These are phyloP conservation scores for Selene dorsalis DNA, from an alignment of 2,797 vertebrate species.

Conservation along the genomic window DNA sequence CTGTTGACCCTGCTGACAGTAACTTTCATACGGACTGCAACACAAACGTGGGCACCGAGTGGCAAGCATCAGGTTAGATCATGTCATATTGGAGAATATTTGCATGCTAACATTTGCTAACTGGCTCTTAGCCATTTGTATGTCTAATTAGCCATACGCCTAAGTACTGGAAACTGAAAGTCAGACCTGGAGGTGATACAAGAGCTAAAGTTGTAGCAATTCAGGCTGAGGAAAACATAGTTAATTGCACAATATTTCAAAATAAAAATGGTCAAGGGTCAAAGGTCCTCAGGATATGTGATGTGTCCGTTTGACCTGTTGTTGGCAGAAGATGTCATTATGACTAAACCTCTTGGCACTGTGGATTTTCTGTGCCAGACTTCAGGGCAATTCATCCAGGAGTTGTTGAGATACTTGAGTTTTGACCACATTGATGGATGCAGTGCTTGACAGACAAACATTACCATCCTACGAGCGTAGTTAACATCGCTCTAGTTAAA, in stretches of 20 bases:
- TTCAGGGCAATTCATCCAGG: not conserved
- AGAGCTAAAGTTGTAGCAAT: not conserved
- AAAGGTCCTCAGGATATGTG: not conserved
- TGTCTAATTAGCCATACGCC: not conserved
- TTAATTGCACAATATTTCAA: not conserved
- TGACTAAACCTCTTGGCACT: not conserved
- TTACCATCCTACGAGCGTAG: not conserved
- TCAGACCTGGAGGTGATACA: not conserved
- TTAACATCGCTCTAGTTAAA: not conserved
- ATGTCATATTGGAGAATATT: no score
- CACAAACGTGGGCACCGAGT: not conserved
- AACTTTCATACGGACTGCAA: not conserved
- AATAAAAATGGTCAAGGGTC: not conserved
- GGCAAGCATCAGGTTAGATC: not conserved
- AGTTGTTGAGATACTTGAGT: not conserved
- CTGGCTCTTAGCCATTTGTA: not conserved
- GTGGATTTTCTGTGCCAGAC: not conserved
- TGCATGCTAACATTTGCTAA: not conserved
- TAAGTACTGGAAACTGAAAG: not conserved
- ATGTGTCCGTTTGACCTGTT: not conserved
- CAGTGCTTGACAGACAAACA: not conserved
- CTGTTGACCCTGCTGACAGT: not conserved
- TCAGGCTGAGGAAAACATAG: not conserved
- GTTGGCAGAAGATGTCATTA: not conserved
- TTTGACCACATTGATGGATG: not conserved